A percentile compares a stretch with the other conserved stretches of the same genome.
These are phyloP conservation scores for Haemorhous mexicanus DNA, from an alignment of 2,113 vertebrate species.

Conservation along the genomic window DNA sequence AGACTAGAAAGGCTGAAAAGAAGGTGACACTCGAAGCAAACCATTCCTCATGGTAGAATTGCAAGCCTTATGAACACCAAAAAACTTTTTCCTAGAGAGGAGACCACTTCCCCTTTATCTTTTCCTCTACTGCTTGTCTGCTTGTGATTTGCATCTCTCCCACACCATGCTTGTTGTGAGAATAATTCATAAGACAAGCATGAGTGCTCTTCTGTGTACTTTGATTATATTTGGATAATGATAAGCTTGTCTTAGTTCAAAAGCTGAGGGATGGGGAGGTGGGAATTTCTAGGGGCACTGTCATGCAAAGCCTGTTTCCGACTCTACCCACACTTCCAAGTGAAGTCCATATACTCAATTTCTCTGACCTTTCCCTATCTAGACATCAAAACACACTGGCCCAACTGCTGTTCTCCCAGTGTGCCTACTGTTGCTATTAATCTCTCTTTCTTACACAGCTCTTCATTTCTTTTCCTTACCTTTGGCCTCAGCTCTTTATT, in stretches of 20 bases:
- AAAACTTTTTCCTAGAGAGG: neutral
- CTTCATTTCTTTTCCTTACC: constrained; percentile 54
- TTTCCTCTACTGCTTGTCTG: neutral
- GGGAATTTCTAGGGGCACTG: constrained; percentile 16
- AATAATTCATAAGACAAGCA: neutral
- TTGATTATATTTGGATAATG: neutral
- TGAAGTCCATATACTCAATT: constrained; percentile 24
- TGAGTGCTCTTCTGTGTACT: neutral
- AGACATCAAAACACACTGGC: constrained; percentile 42
- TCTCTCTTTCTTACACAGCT: constrained; percentile 46
- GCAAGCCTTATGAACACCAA: neutral
- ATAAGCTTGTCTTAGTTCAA: neutral
- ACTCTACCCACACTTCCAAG: neutral
- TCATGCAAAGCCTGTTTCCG: constrained; percentile 11
- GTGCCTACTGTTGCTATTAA: constrained; percentile 47
- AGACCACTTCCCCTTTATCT: neutral
- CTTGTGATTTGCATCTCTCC: neutral
- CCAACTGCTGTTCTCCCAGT: constrained; percentile 37
- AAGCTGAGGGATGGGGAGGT: constrained; percentile 29
- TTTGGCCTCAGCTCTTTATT: constrained; percentile 61
- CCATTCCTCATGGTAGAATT: neutral
- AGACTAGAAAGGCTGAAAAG: neutral
- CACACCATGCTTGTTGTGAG: neutral
- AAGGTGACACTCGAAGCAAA: neutral
- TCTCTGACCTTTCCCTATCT: constrained; percentile 44